Conservation (phyloP, 1,140 invertebrate genomes). For the Dreissena polymorpha region DNA sequence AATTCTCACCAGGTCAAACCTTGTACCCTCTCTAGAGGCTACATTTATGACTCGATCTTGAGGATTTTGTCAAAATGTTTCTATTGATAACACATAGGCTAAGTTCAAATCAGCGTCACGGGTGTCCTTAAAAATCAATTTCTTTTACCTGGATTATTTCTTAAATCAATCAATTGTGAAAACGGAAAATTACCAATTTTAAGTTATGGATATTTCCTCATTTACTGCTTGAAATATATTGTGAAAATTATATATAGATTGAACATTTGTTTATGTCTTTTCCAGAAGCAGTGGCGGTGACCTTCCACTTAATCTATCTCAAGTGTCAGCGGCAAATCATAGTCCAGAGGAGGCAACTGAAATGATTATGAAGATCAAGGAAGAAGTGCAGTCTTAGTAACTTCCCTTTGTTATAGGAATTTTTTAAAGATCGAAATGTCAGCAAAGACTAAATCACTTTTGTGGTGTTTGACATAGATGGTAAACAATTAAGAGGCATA, state of each 20-base stretch:
- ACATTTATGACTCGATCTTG: not conserved
- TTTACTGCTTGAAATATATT: too few species aligned
- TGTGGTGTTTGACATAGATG: too few species aligned
- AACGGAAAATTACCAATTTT: not conserved
- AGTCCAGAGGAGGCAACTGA: constrained; percentile 6
- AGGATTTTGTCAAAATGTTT: too few species aligned
- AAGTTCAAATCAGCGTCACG: too few species aligned
- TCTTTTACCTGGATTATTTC: too few species aligned
- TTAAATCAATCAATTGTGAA: not conserved
- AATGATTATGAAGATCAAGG: constrained; percentile 23
- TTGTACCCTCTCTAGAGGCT: not conserved
- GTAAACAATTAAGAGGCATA: too few species aligned
- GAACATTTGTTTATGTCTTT: not conserved
- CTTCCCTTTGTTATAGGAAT: not conserved
- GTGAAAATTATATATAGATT: too few species aligned
- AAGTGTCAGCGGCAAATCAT: not conserved
- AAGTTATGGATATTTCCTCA: not conserved
- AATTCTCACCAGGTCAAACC: constrained; percentile 3
- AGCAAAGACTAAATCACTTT: too few species aligned
- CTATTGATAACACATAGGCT: too few species aligned
- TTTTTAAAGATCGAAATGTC: not conserved
- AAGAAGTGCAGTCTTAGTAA: constrained; percentile 34
- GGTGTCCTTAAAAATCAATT: too few species aligned
- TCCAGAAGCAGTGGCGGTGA: constrained; percentile 37
- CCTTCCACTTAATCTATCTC: constrained; percentile 34